Percentiles rank a stretch among this genome's conserved stretches.
Conservation (phyloP, 2,888 invertebrate species). For the Ferdinandea cuprea region DNA sequence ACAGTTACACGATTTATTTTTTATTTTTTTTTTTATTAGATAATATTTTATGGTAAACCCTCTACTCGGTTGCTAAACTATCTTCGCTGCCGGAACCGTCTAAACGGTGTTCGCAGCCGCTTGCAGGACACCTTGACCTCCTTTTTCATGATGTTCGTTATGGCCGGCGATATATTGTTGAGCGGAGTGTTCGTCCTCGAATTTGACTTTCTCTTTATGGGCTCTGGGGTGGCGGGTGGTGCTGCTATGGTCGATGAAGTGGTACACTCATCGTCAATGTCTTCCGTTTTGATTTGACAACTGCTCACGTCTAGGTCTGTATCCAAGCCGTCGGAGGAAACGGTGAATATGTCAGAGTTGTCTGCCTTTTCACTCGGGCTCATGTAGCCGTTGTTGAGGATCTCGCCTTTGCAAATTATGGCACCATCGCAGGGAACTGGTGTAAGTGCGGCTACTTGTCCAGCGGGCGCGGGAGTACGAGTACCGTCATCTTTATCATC, state of each 20-base stretch:
- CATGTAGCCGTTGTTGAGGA: constrained; percentile 79
- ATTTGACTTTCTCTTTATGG: not conserved
- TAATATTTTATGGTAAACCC: constrained; percentile 57
- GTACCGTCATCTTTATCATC: constrained; percentile 76
- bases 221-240: constrained; percentile 47
- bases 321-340: constrained; percentile 82
- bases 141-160: constrained; percentile 81
- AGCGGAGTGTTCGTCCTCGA: constrained; percentile 75
- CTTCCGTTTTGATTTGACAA: constrained; percentile 67
- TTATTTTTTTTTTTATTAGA: constrained; percentile 16
- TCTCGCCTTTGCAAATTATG: constrained; percentile 57
- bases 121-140: constrained; percentile 82
- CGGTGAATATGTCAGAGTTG: constrained; percentile 82
- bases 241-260: constrained; percentile 65
- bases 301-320: constrained; percentile 82
- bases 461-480: constrained; percentile 78
- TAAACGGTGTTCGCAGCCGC: constrained; percentile 80
- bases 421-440: constrained; percentile 42
- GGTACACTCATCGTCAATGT: constrained; percentile 65
- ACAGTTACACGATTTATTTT: constrained; percentile 48
- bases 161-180: constrained; percentile 78
- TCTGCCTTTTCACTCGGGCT: constrained; percentile 82
- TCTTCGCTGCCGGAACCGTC: constrained; percentile 82
- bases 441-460: constrained; percentile 58
- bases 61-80: constrained; percentile 75